Evolutionary conservation across 2,113 vertebrate species (phyloP), one percentile per base, ranked within the genome.

Genomic region (Stomatorhinus ivindoensis): DNA sequence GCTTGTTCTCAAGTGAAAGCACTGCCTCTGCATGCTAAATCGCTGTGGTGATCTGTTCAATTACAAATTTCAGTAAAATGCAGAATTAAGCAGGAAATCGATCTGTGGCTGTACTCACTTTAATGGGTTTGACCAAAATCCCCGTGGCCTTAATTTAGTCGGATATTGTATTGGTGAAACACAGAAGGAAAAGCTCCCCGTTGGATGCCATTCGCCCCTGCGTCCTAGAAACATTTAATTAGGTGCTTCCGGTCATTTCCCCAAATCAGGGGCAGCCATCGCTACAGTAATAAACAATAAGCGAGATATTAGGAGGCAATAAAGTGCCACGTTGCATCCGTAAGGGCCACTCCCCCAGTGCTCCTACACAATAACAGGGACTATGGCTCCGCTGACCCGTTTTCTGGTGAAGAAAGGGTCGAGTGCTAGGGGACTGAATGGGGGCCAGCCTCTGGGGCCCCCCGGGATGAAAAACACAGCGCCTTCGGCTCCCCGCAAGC

Each of bases 271-370:
- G 88, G 73, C 88, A 91, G 90, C 91, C 89, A 91, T 92, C 92
- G 88, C 88, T 58, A 90, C 69, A 19, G 90, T 91, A 90, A 93
- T 90, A 46, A 86, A 88, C 92, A 93, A 94, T 93, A 91, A 92
- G 88, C 91, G 76, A 86, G 82, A 90, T 92, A 94, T 93, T 91
- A 92, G 27, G 89, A 89, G 84, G 61, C 88, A 90, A 92, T 92
- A 90, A 93, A 91, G 39, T 39, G 73, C 15, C 27, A 53, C 3
- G 4, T 17, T 3, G 27, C 47, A 31, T 53, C 50, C 0, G 0
- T 46, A 58, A 89, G 93, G 90, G 89, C 89, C 90, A 3, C 24
- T n/a, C 55, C 84, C 10, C n/a, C 10, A 3, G 13, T 3, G 3
- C 0, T 4, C 61, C 61, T 4, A 11, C 55, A 58, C 21, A 24